phyloP scores from a whole-genome alignment of 2,113 vertebrate genomes.

The Haemorhous mexicanus region DNA sequence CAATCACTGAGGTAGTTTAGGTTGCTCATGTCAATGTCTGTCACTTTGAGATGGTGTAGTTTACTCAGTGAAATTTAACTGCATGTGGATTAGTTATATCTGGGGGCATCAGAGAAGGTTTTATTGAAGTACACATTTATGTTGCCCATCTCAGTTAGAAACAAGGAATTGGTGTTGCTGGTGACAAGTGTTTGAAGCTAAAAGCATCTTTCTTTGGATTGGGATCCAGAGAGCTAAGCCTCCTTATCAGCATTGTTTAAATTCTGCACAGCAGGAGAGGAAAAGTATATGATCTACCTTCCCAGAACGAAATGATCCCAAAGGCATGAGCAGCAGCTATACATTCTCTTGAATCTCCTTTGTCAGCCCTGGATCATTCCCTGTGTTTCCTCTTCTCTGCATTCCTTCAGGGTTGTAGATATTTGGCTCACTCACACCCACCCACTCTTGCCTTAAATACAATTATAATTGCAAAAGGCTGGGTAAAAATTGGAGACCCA shows the following conservation, averaged over 20 bases:
- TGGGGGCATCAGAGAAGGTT: not conserved
- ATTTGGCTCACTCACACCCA: not conserved
- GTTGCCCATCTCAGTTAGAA: not conserved
- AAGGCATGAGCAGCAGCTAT: not conserved
- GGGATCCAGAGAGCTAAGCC: not conserved
- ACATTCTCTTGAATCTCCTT: not conserved
- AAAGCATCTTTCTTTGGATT: not conserved
- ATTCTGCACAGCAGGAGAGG: not conserved
- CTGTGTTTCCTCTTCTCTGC: not conserved
- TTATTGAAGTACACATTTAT: not conserved
- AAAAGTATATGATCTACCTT: not conserved
- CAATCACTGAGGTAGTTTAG: not conserved
- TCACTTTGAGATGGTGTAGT: not conserved
- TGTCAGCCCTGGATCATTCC: not conserved
- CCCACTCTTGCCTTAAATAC: not conserved
- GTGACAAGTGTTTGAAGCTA: not conserved
- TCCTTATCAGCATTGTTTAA: not conserved
- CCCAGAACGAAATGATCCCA: not conserved
- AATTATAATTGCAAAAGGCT: not conserved
- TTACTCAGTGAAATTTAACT: not conserved
- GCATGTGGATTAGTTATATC: not conserved
- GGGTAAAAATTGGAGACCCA: not conserved
- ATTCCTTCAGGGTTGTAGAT: not conserved
- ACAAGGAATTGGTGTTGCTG: not conserved
- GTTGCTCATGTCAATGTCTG: not conserved